Percentiles rank a stretch among this genome's conserved stretches.
These are phyloP conservation scores for Trachemys scripta DNA, from an alignment of 2,113 vertebrate species.

Conservation along the genomic window DNA sequence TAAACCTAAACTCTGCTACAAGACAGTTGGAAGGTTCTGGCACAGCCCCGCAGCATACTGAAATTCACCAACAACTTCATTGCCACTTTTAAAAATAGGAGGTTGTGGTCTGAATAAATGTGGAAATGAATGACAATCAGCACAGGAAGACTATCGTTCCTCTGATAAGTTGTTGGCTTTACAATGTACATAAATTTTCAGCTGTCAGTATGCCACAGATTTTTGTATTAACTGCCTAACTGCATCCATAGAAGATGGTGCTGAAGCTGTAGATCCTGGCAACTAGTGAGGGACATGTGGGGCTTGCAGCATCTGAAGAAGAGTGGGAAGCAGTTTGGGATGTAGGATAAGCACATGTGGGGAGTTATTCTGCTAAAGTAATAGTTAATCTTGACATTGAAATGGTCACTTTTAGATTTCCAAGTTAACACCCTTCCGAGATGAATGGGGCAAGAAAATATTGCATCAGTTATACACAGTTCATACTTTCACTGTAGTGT, in stretches of 20 bases:
- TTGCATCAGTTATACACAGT: background rate
- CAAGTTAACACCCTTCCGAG: background rate
- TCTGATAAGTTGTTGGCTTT: constrained; percentile 11
- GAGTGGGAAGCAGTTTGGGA: background rate
- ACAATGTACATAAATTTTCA: background rate
- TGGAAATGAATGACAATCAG: background rate
- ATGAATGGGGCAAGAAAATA: background rate
- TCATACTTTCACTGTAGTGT: background rate
- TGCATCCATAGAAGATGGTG: background rate
- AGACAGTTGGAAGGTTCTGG: background rate
- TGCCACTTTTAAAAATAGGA: background rate
- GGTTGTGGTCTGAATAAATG: background rate
- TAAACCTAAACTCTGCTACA: background rate
- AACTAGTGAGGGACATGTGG: background rate
- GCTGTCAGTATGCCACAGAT: background rate
- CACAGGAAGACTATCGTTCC: background rate
- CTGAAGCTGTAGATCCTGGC: background rate
- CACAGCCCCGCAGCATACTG: background rate
- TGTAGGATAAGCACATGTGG: background rate
- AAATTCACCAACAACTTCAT: constrained; percentile 8
- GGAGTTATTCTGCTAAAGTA: background rate
- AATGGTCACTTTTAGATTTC: background rate
- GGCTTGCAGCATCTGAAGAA: background rate
- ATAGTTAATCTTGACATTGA: fast-evolving
- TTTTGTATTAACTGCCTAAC: background rate